Evolutionary conservation across 2,113 vertebrate genomes (phyloP), one percentile per base, ranked within the genome.

Genomic region (Aegotheles bennettii): DNA sequence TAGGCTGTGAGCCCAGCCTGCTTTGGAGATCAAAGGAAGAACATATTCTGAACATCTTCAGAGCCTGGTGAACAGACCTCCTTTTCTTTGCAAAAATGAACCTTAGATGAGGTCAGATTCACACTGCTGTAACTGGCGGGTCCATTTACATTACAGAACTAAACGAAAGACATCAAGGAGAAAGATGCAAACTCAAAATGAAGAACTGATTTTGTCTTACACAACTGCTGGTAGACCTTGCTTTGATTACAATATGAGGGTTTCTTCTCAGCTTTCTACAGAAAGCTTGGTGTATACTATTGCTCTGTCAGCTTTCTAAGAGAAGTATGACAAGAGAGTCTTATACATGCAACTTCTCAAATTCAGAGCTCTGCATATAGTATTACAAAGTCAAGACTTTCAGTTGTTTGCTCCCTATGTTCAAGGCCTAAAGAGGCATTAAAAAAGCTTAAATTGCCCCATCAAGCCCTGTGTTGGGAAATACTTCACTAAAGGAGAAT

Each of bases 11-110:
- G 84, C 79, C 95, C 87, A 87, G 92, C 35, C 51, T 79, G 48
- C 43, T 75, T 10, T 53, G 69, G 67, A 96, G 94, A 96, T 95
- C 81, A 96, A 96, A 95, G 61, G 51, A 82, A 7, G 1, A 91
- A 60, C 17, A 51, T 9, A 84, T 47, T 19, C 43, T 60, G 77
- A 91, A 82, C 80, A 92, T 94, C 93, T 92, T 92, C 77, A 81
- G 89, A 78, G 80, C 47, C 63, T 89, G 76, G 33, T 89, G 80
- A 92, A 94, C 84, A 95, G 91, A 89, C 36, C 65, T 88, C n/a
- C 68, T 78, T 70, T 80, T 94, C 77, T 90, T 84, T 77, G n/a
- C 70, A 48, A 64, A 84, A 92, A 67, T 64, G 38, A 94, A 91
- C 43, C 43, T 56, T 43, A 92, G 84, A 92, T 81, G 80, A 94